Base-by-base conservation (phyloP, 2,113 vertebrate species). In the Pseudorasbora parva region DNA sequence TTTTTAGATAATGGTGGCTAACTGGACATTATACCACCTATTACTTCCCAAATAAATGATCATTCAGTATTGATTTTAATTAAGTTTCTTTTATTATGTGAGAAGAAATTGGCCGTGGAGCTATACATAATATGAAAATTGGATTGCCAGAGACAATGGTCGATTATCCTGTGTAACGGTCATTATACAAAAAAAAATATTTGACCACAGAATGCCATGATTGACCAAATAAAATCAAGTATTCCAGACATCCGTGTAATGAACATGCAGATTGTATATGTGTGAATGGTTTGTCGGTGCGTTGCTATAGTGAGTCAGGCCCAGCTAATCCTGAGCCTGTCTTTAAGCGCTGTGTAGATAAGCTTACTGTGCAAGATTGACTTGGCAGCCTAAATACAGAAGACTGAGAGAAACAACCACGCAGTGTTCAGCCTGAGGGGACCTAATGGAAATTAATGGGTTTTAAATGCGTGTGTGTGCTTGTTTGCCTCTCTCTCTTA, bases 301-400 rank as follows among this genome's bases (percentile, higher is more conserved):
- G 21, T 64, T 74, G 54, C 49, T 2, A 76, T 54, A 64, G 57
- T 83, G 84, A 74, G 78, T 57, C 69, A 83, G 60, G 49, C 77
- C 5, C 45, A 11, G 72, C 85, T 83, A 81, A 85, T 87, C 82
- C 78, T 81, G 84, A 68, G 73, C 54, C 60, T 79, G 77, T 66
- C 74, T 85, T 84, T 78, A 83, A 80, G 54, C 77, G 60, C 60
- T 54, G 78, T 82, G 84, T 86, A 82, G 82, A 87, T 82, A 87
- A 69, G 78, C 82, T 84, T 84, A 87, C 64, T 81, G 66, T 75
- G 84, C 75, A 82, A 69, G 84, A 82, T 43, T 75, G 66, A 84
- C 81, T 81, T 76, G 77, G 76, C 80, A 85, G 78, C 81, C 66
- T 60, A 82, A 82, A 86, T 62, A 84, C 77, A 75, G 66, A 66